Base-by-base conservation (phyloP, 1,140 invertebrate species). In the Cotesia chilonis region DNA sequence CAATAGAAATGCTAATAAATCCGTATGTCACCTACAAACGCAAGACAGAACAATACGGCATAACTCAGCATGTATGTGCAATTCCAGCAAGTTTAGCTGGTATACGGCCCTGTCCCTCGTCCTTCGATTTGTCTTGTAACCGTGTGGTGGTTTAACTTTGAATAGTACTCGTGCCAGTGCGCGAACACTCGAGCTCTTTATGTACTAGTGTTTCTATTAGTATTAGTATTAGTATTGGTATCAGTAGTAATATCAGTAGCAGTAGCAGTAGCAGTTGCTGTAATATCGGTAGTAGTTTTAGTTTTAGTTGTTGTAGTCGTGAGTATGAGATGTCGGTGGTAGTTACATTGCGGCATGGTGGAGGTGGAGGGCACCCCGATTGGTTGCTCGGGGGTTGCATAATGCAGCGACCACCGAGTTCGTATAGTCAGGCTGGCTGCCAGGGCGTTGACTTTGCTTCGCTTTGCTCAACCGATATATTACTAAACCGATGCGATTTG, bases 401-500 rank as follows among this genome's bases (percentile, higher is more conserved):
- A 84, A 84, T 82, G 79, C 82, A 81, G 71, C 79, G 80, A 83
- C 76, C 76, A 80, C 77, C 76, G 79, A 80, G 59, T 67, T 60
- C 65, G 65, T 67, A 71, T 59, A 61, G 65, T 69, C 52, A 52
- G 66, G 60, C 74, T 76, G 81, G 78, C 64, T 77, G 77, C 68
- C 78, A 84, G 83, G 83, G 82, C 83, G 83, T 84, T 84, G 83
- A 84, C 83, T 83, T 82, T 80, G 76, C 74, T 84, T 84, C 82
- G 84, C 83, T 83, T 82, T 80, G 76, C 74, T 41, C 28, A 28
- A 28, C 28, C 77, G 77, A 74, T 74, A 74, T 75, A 47, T 7
- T 9, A 47, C 41, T 47, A 47, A 68, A 74, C 64, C 73, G 68
- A 75, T 77, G 68, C 74, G 72, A 77, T 74, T 77, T 74, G 75